Conservation (phyloP, 2,113 vertebrate genomes). For the Heterotilapia buettikoferi region DNA sequence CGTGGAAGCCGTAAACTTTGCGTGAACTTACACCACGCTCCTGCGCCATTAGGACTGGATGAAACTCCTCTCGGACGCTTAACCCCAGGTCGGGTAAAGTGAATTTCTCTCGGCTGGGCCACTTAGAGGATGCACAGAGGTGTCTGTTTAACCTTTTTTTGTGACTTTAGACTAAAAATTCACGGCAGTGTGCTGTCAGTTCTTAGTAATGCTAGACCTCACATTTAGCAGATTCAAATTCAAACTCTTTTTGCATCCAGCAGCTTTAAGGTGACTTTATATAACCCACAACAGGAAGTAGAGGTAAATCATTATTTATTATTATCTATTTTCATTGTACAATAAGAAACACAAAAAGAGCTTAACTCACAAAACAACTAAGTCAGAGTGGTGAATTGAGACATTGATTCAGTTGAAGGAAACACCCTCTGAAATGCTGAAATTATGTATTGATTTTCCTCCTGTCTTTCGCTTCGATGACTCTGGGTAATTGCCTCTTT, state of each 20-base stretch:
- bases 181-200: neutral
- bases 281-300: neutral
- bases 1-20: slow-evolving; percentile 44
- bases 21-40: slow-evolving; percentile 38
- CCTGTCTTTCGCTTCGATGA: slow-evolving; percentile 62
- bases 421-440: slow-evolving; percentile 67
- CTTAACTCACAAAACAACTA: slow-evolving; percentile 11
- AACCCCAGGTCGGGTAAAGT: slow-evolving; percentile 28
- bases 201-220: slow-evolving; percentile 30
- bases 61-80: neutral
- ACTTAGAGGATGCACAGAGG: neutral
- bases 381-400: slow-evolving; percentile 49
- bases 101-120: neutral
- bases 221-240: neutral
- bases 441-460: slow-evolving; percentile 72
- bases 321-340: neutral
- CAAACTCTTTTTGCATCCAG: slow-evolving; percentile 3
- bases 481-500: slow-evolving; percentile 67
- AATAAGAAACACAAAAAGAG: slow-evolving; percentile 1
- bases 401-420: slow-evolving; percentile 60
- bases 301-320: slow-evolving; percentile 18
- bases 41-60: neutral
- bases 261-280: neutral
- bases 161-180: slow-evolving; percentile 33
- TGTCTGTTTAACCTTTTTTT: neutral